Evolutionary conservation across 1,140 invertebrate species (phyloP), one percentile per base, ranked within the genome.

Genomic region (Danaus plexippus): DNA sequence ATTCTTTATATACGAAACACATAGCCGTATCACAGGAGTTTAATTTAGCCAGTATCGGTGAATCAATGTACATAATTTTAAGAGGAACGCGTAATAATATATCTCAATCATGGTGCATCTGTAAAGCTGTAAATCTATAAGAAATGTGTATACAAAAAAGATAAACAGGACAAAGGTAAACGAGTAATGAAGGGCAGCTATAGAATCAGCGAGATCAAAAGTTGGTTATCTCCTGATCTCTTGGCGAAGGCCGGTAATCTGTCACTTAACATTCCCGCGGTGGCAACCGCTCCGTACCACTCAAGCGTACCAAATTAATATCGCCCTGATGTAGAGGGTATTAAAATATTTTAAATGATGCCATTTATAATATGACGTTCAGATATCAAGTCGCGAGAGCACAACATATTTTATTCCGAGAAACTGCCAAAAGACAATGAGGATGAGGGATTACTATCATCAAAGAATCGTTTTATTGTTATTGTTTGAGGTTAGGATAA

Each of bases 361-460:
- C 81, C 77, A 87, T 87, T 87, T 84, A 82, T 86, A 86, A 86
- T 77, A 76, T 82, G 80, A 79, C 79, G 75, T 81, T 77, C 78
- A 72, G 75, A 82, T 80, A 84, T 83, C 78, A 80, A 75, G 74
- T 82, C 81, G 77, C 77, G 57, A 80, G 72, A 74, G 73, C 69
- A 70, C 64, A 77, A 80, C 77, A 83, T 87, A 87, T 85, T 80
- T 85, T 87, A 87, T 84, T 84, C 77, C 77, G 71, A 66, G 80
- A 85, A 87, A 84, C 75, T 86, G 83, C 81, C 81, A 86, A 85
- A 82, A 86, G 83, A 86, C 83, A 86, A 86, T 86, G 81, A 86
- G 67, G 73, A 77, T 86, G 83, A 86, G 76, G 83, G 78, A 86
- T 86, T 83, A 82, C 77, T 79, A 83, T 86, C 81, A 86, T 86